Evolutionary conservation across 2,113 vertebrate species (phyloP).

Genomic region (Orcinus orca): DNA sequence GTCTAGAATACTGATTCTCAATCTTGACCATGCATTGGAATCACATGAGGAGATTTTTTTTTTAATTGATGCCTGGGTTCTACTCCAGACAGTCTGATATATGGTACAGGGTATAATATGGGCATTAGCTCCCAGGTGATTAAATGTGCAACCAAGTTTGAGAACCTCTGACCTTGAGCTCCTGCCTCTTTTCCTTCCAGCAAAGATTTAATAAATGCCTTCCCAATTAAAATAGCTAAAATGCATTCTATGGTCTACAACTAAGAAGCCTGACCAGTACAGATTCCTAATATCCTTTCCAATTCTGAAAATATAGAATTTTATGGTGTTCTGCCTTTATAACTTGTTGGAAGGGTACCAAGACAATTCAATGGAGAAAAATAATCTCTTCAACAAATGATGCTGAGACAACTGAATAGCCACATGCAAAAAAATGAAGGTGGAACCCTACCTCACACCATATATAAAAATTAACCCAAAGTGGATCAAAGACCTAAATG

Average conservation of each 20-base stretch:
- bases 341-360: not conserved
- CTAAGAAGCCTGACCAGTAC: not conserved
- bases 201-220: not conserved
- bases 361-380: not conserved
- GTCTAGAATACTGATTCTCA: not conserved
- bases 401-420: not conserved
- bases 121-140: not conserved
- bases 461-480: not conserved
- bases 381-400: not conserved
- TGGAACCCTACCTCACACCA: not conserved
- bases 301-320: not conserved
- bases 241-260: not conserved
- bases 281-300: not conserved
- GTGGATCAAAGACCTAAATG: not conserved
- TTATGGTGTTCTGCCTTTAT: conserved; percentile 2
- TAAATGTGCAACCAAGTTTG: not conserved
- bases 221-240: conserved; percentile 15
- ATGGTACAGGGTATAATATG: not conserved
- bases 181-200: not conserved
- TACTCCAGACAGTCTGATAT: not conserved
- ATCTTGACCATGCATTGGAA: not conserved
- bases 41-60: not conserved
- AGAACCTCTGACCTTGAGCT: not conserved
- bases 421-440: not conserved
- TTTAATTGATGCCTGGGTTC: not conserved